Conservation (phyloP, 2,888 invertebrate genomes). For the Dorcus parallelipipedus region DNA sequence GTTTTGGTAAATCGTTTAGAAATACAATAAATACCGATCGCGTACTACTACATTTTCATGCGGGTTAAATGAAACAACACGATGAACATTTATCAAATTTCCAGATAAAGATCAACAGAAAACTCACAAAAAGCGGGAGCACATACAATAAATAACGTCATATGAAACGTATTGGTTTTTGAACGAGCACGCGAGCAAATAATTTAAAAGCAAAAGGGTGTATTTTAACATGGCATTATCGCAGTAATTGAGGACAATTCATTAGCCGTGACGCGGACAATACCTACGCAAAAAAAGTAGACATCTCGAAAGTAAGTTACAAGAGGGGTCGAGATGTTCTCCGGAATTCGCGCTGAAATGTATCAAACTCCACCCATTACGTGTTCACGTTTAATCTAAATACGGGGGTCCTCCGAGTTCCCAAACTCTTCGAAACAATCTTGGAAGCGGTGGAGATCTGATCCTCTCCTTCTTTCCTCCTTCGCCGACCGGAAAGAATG, state of each 20-base stretch:
- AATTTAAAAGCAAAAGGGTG: neutral
- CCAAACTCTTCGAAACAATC: neutral
- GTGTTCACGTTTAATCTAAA: conserved; percentile 27
- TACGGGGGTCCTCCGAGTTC: conserved; percentile 16
- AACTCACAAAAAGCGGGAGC: no score
- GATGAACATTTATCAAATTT: no score
- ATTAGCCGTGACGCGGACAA: neutral
- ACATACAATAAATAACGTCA: no score
- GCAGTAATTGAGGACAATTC: neutral
- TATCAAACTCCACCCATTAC: conserved; percentile 26
- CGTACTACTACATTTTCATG: no score
- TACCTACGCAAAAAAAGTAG: neutral
- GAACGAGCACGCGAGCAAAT: neutral
- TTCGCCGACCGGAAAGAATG: neutral
- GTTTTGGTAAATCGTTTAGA: no score
- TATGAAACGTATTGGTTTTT: no score
- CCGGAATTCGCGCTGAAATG: conserved; percentile 20
- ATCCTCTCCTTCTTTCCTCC: neutral
- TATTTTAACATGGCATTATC: neutral
- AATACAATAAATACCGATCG: no score
- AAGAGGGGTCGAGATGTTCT: neutral
- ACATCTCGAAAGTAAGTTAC: neutral
- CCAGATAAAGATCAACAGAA: no score
- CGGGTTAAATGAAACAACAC: no score
- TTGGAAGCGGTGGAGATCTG: neutral